A percentile compares a stretch with the other conserved stretches of the same genome.
Evolutionary conservation across 1,140 invertebrate species (phyloP).

Genomic region (Bombus sibiricus): DNA sequence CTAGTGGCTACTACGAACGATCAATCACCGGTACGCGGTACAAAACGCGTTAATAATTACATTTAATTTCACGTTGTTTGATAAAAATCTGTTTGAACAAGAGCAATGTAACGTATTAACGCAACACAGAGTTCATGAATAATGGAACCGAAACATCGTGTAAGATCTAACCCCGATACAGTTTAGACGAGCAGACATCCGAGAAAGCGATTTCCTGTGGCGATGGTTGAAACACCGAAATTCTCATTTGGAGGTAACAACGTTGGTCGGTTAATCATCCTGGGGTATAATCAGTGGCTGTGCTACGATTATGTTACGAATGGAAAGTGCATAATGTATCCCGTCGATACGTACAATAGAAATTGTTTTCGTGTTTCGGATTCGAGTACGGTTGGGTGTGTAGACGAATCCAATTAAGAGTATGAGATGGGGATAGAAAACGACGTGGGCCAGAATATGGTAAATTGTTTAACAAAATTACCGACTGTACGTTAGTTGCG

Average conservation of each 20-base stretch:
- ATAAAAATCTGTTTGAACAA: background rate
- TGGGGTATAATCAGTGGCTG: conserved; percentile 52
- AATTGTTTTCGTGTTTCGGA: conserved; percentile 34
- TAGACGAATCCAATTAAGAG: conserved; percentile 30
- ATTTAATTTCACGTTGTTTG: background rate
- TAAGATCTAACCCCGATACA: background rate
- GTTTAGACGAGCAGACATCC: background rate
- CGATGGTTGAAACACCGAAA: conserved; percentile 25
- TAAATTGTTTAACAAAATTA: conserved; percentile 55
- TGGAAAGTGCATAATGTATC: conserved; percentile 35
- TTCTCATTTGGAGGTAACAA: conserved; percentile 30
- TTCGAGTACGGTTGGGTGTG: background rate
- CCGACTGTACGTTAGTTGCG: conserved; percentile 21
- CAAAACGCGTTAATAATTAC: background rate
- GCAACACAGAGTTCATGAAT: background rate
- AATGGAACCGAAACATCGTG: background rate
- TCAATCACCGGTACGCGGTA: background rate
- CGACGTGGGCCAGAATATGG: background rate
- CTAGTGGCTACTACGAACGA: background rate
- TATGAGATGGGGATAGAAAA: background rate
- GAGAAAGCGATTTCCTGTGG: conserved; percentile 11
- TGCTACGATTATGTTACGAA: conserved; percentile 14
- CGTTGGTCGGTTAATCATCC: conserved; percentile 57
- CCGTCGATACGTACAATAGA: conserved; percentile 17
- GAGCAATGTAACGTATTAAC: background rate